Evolutionary conservation across 1,140 invertebrate species (phyloP).

Genomic region (Drosophila funebris): DNA sequence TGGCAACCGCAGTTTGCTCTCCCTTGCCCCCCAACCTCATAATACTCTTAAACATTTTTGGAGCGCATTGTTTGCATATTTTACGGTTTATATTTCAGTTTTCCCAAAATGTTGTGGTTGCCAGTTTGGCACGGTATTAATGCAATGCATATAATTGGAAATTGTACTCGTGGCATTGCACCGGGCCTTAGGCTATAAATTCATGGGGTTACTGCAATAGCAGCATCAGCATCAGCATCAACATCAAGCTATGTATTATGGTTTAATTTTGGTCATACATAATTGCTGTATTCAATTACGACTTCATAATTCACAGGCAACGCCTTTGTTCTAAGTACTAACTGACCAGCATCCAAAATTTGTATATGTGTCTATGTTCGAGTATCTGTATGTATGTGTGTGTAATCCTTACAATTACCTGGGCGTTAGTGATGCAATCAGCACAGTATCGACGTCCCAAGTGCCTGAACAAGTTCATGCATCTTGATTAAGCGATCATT

Average conservation of each 20-base stretch:
- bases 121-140: slow-evolving; percentile 27
- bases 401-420: slow-evolving; percentile 55
- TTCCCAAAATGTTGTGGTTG: slow-evolving; percentile 7
- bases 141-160: slow-evolving; percentile 46
- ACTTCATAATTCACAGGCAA: slow-evolving; percentile 56
- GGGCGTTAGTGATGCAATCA: slow-evolving; percentile 19
- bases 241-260: neutral
- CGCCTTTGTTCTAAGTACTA: neutral
- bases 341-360: slow-evolving; percentile 7
- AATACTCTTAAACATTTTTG: neutral
- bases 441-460: slow-evolving; percentile 2
- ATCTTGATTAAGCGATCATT: slow-evolving; percentile 59
- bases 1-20: neutral
- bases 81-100: slow-evolving; percentile 3
- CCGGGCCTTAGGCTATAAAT: slow-evolving; percentile 42
- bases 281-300: slow-evolving; percentile 74
- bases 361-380: neutral
- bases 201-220: neutral
- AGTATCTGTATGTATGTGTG: slow-evolving; percentile 17
- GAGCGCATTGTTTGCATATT: slow-evolving; percentile 32
- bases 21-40: neutral
- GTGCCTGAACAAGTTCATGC: slow-evolving; percentile 28
- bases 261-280: slow-evolving; percentile 47
- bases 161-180: slow-evolving; percentile 3
- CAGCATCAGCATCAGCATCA: neutral